phyloP scores from a whole-genome alignment of 2,113 vertebrate genomes.

The Pristiophorus japonicus region DNA sequence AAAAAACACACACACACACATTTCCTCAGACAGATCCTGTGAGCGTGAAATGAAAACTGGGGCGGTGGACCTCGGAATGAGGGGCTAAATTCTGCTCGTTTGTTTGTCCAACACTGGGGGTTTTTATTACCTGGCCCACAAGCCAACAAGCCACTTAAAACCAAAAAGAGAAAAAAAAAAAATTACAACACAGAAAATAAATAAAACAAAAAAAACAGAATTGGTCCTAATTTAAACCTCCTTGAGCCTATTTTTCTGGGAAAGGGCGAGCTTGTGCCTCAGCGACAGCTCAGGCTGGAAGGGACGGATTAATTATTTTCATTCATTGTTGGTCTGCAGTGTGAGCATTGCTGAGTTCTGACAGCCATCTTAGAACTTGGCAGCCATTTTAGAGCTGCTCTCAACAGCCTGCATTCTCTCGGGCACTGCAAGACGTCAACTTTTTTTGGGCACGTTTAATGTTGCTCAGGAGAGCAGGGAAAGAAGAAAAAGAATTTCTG shows the following conservation, averaged over 20 bases:
- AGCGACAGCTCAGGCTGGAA: background rate
- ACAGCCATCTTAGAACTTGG: conserved; percentile 92
- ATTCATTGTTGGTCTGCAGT: background rate
- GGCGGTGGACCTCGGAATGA: background rate
- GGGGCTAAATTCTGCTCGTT: background rate
- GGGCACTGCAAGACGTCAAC: conserved; percentile 64
- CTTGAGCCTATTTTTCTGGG: background rate
- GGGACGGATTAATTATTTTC: background rate
- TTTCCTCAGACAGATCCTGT: background rate
- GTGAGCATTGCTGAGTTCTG: conserved; percentile 64
- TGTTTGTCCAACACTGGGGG: background rate
- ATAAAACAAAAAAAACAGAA: background rate
- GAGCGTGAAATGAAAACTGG: background rate
- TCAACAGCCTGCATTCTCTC: conserved; percentile 57
- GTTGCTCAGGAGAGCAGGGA: conserved; percentile 32
- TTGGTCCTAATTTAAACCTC: background rate
- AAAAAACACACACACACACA: too few relatives aligned
- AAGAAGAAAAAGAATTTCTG: conserved; percentile 1
- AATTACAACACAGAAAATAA: background rate
- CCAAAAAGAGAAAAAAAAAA: background rate
- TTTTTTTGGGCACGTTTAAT: conserved; percentile 42
- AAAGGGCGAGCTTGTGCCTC: background rate
- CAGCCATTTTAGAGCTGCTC: conserved; percentile 86
- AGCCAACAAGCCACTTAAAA: background rate
- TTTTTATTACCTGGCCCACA: background rate